A percentile compares a stretch with the other conserved stretches of the same genome.
Evolutionary conservation across 2,888 invertebrate species (phyloP).

Genomic region (Pterostichus madidus): DNA sequence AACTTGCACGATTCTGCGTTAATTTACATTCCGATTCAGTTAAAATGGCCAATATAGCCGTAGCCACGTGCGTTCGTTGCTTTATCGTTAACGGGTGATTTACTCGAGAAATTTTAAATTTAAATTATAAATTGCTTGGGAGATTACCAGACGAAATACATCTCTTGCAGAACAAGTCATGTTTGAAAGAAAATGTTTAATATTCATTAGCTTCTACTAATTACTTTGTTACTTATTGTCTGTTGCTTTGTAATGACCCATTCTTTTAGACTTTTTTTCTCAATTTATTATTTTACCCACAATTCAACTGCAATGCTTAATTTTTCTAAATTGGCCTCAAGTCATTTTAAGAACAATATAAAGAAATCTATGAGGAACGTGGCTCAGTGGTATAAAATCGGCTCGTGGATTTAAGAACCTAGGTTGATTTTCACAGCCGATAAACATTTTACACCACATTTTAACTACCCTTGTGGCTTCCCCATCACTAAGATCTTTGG

Average conservation of each 20-base stretch:
- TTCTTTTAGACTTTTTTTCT: conserved; percentile 27
- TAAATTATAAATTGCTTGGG: conserved; percentile 60
- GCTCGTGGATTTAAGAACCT: too few relatives aligned
- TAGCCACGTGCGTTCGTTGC: conserved; percentile 23
- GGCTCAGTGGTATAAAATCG: too few relatives aligned
- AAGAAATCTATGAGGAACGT: too few relatives aligned
- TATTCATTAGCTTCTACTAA: conserved; percentile 56
- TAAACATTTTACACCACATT: too few relatives aligned
- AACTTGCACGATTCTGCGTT: conserved; percentile 56
- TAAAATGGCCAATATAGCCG: conserved; percentile 54
- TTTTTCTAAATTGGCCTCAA: too few relatives aligned
- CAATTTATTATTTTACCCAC: conserved; percentile 16
- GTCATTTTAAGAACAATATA: too few relatives aligned
- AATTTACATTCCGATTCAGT: conserved; percentile 55
- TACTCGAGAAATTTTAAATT: conserved; percentile 54
- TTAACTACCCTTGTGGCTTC: too few relatives aligned
- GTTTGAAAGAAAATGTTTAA: conserved; percentile 53
- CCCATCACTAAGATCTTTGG: too few relatives aligned
- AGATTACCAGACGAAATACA: conserved; percentile 57
- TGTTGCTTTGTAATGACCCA: conserved; percentile 30
- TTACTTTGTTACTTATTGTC: conserved; percentile 48
- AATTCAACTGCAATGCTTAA: neutral
- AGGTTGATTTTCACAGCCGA: too few relatives aligned
- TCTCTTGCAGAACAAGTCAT: conserved; percentile 18
- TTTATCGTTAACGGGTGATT: conserved; percentile 49